phyloP scores from a whole-genome alignment of 2,888 invertebrate genomes.

The Magallana nippona region DNA sequence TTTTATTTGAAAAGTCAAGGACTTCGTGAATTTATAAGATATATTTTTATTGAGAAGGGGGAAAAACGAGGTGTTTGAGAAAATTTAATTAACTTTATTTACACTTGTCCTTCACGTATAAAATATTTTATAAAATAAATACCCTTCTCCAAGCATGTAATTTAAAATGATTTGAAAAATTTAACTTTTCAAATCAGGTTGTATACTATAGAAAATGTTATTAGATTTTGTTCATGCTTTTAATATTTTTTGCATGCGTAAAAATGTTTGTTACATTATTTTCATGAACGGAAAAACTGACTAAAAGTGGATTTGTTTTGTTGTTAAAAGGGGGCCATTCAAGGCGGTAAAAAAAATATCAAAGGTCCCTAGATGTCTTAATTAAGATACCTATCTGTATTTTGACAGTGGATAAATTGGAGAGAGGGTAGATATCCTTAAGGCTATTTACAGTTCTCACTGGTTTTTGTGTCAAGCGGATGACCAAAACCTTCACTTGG shows the following conservation, averaged over 20 bases:
- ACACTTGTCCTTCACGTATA: too few relatives aligned
- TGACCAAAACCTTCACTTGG: slow-evolving; percentile 16
- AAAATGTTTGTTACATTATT: slow-evolving; percentile 1
- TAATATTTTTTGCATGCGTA: background rate
- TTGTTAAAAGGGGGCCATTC: background rate
- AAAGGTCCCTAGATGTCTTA: slow-evolving; percentile 11
- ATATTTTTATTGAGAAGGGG: too few relatives aligned
- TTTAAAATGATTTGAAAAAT: background rate
- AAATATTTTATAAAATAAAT: too few relatives aligned
- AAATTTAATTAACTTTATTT: too few relatives aligned
- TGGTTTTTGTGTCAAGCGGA: background rate
- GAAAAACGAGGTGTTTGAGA: too few relatives aligned
- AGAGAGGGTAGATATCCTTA: slow-evolving; percentile 1
- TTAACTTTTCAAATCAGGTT: background rate
- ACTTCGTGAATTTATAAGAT: background rate
- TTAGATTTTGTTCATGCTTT: too few relatives aligned
- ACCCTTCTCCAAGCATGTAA: too few relatives aligned
- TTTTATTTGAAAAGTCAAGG: background rate
- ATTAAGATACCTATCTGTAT: slow-evolving; percentile 29
- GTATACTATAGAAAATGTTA: too few relatives aligned
- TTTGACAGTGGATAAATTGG: slow-evolving; percentile 11
- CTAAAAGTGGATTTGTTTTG: background rate
- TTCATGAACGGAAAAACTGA: background rate
- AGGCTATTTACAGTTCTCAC: slow-evolving; percentile 15
- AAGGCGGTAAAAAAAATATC: slow-evolving; percentile 3